Conservation (phyloP, 2,888 invertebrate genomes). For the Bruchidius siliquastri region DNA sequence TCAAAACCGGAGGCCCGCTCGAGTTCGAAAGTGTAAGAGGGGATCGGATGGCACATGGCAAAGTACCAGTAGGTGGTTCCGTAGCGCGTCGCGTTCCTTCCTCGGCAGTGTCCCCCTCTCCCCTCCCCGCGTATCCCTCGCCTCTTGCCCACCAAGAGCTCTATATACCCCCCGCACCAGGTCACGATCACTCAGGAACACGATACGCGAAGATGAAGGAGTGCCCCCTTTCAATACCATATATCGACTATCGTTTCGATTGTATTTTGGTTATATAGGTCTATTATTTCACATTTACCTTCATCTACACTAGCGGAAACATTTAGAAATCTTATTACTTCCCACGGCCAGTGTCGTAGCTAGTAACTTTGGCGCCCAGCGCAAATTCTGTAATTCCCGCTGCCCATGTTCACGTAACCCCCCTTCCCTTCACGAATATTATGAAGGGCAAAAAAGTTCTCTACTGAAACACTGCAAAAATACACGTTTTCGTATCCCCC, state of each 20-base stretch:
- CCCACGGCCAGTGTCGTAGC: no score
- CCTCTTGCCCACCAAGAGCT: not conserved
- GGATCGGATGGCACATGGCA: not conserved
- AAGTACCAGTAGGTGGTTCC: constrained; percentile 6
- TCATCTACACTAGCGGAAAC: no score
- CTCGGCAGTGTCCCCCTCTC: constrained; percentile 4
- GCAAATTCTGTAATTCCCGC: no score
- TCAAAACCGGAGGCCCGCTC: not conserved
- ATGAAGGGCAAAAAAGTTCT: no score
- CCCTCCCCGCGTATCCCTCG: not conserved
- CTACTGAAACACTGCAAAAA: no score
- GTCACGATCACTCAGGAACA: constrained; percentile 48
- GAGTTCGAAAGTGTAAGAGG: not conserved
- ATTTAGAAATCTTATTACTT: no score
- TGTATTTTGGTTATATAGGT: not conserved
- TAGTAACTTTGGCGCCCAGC: no score
- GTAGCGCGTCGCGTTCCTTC: constrained; percentile 9
- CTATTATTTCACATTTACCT: not conserved
- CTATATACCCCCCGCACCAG: constrained; percentile 37
- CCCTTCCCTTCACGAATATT: no score
- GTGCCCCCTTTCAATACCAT: constrained; percentile 44
- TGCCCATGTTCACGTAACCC: no score
- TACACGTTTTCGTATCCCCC: no score
- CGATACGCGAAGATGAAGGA: constrained; percentile 33
- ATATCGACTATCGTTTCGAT: constrained; percentile 24